phyloP scores from a whole-genome alignment of 2,113 vertebrate genomes.

The Oplegnathus fasciatus region DNA sequence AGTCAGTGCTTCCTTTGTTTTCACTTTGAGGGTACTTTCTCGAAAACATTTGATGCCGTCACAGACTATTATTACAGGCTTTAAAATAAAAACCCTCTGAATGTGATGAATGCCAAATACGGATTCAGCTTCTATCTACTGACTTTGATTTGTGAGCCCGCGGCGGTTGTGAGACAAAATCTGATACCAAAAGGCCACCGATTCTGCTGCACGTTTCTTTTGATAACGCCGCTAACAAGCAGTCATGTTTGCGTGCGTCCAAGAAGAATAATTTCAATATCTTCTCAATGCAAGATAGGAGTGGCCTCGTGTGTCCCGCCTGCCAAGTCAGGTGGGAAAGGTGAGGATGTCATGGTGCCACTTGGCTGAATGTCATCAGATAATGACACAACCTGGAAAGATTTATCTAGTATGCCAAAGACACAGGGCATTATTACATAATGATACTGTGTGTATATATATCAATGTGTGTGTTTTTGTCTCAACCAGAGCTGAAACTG shows the following conservation, averaged over 20 bases:
- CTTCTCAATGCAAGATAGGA: background rate
- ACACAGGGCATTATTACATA: background rate
- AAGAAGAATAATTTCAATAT: constrained; percentile 35
- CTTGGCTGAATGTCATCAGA: constrained; percentile 49
- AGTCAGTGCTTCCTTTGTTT: background rate
- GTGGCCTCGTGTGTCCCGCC: constrained; percentile 3
- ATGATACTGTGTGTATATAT: background rate
- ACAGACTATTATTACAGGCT: background rate
- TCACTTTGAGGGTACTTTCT: background rate
- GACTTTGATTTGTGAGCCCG: background rate
- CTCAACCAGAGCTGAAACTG: background rate
- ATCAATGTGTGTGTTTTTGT: background rate
- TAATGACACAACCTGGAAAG: constrained; percentile 14
- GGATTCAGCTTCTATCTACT: background rate
- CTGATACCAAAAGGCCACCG: constrained; percentile 2
- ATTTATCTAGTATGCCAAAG: background rate
- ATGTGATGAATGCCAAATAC: background rate
- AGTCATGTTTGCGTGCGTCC: background rate
- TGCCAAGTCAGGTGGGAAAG: constrained; percentile 53
- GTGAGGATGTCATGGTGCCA: background rate
- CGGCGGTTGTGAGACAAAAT: background rate
- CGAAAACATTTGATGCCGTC: background rate
- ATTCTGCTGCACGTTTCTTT: background rate
- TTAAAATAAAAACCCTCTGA: background rate
- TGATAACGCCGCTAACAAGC: background rate